Base-by-base conservation (phyloP, 2,113 vertebrate genomes). In the Brevimyrus niger region DNA sequence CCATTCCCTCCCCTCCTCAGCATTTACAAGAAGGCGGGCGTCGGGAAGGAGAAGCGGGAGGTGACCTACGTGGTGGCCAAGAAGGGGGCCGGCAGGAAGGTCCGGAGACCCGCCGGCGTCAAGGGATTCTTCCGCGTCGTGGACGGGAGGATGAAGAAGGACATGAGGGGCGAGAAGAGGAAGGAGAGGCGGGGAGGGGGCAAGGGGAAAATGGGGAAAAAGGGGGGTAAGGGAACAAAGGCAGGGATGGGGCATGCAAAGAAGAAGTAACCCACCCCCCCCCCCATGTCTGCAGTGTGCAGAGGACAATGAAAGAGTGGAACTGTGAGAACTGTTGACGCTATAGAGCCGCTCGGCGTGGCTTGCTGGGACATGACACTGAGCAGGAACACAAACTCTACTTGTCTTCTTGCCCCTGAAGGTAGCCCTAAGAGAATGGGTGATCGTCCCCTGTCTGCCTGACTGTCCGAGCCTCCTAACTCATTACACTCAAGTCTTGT, bases 61-160 rank as follows among this genome's bases (percentile, higher is more conserved):
- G 95, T 99, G 53, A 99, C 98, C 2, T 99, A 99, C 0, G 87
- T 99, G 19, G 96, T 99, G 91, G 94, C 96, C 89, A 99, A 99
- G 95, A 99, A 97, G 89, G 97, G 97, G 0, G 94, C 95, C 0
- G 98, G 98, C 0, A 96, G 90, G 48, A 98, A 97, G 5, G 96
- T 98, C 51, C 95, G 96, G 3, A 95, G 98, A 5, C 98, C 98
- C 0, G 93, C 96, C 0, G 98, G 98, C 0, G 94, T 99, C 76
- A 98, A 97, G 91, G 98, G 98, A 15, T 94, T 96, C 21, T 99
- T 98, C 94, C 97, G 97, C 89, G 97, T 99, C 4, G 98, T 99
- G 0, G 98, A 99, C 83, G 93, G 96, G 8, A 96, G 98, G 83
- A 96, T 99, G 97, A 99, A 99, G 94, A 99, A 99, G 90, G 98